A percentile compares a stretch with the other conserved stretches of the same genome.
Conservation (phyloP, 2,797 vertebrate species). For the Catamblyrhynchus diadema region DNA sequence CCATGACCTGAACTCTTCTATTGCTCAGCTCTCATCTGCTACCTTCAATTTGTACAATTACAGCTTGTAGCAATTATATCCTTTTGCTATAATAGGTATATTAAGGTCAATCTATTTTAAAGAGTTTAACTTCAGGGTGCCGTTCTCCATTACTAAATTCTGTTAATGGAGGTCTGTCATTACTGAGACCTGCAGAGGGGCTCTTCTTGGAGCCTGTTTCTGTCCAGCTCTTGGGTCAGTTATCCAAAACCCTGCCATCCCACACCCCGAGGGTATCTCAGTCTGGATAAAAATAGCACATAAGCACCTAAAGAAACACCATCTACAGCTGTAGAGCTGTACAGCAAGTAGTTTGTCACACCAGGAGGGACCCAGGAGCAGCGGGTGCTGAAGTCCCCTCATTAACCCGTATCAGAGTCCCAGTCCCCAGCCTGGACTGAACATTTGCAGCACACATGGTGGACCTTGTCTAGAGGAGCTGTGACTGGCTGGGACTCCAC, state of each 20-base stretch:
- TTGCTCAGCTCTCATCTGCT: not conserved
- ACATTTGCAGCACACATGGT: not conserved
- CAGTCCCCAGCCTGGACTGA: not conserved
- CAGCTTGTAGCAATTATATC: not conserved
- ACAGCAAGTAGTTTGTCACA: not conserved
- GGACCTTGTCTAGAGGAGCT: not conserved
- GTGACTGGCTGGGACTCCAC: not conserved
- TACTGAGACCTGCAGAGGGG: not conserved
- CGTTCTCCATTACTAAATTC: not conserved
- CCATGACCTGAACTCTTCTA: not conserved
- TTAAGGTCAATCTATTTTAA: not conserved
- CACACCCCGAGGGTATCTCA: not conserved
- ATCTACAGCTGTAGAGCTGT: not conserved
- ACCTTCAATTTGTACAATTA: not conserved
- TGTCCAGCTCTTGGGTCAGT: not conserved
- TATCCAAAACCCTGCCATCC: not conserved
- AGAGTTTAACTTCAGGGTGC: not conserved
- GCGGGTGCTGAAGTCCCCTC: not conserved
- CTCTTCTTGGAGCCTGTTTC: not conserved
- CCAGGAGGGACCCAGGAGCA: not conserved
- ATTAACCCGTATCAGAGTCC: not conserved
- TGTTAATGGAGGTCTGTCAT: not conserved
- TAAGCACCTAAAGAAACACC: not conserved
- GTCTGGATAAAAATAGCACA: not conserved
- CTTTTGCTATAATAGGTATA: not conserved